A percentile compares a stretch with the other conserved stretches of the same genome.
These are phyloP conservation scores for Amphiduros pacificus DNA, from an alignment of 2,888 invertebrate genomes.

Conservation along the genomic window DNA sequence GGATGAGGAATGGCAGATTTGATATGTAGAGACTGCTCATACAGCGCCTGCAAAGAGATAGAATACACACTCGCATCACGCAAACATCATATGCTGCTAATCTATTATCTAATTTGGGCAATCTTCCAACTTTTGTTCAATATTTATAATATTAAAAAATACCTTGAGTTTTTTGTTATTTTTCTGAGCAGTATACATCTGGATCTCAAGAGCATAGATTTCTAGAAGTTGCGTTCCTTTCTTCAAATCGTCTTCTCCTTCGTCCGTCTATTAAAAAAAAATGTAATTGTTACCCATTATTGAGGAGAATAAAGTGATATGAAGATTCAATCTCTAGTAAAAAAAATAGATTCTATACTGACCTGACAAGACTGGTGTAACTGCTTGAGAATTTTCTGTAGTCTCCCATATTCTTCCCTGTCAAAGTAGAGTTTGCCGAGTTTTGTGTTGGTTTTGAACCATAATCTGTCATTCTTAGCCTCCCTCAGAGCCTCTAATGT, in stretches of 20 bases:
- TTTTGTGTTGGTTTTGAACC: constrained; percentile 99
- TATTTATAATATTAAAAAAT: constrained; percentile 7
- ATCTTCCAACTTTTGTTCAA: no score
- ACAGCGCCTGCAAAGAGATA: constrained; percentile 68
- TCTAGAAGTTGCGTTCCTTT: constrained; percentile 95
- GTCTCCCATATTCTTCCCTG: constrained; percentile 87
- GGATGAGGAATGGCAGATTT: constrained; percentile 99
- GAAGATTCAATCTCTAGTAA: not conserved
- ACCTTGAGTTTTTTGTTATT: constrained; percentile 89
- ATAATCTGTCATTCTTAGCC: constrained; percentile 96
- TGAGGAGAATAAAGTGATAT: not conserved
- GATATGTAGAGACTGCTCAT: constrained; percentile 97
- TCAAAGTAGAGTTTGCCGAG: constrained; percentile 98
- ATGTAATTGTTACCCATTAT: not conserved
- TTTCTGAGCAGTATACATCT: constrained; percentile 99
- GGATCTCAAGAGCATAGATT: constrained; percentile 98
- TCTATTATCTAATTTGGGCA: no score
- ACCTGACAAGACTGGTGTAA: constrained; percentile 95
- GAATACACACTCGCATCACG: no score
- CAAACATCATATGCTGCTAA: no score
- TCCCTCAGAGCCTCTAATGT: constrained; percentile 72
- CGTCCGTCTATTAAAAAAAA: constrained; percentile 76
- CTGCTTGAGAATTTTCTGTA: constrained; percentile 96
- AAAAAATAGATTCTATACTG: constrained; percentile 33
- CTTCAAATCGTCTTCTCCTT: constrained; percentile 95